These are phyloP conservation scores for Petrocephalus schoutedeni DNA, from an alignment of 2,797 vertebrate species.

Conservation along the genomic window DNA sequence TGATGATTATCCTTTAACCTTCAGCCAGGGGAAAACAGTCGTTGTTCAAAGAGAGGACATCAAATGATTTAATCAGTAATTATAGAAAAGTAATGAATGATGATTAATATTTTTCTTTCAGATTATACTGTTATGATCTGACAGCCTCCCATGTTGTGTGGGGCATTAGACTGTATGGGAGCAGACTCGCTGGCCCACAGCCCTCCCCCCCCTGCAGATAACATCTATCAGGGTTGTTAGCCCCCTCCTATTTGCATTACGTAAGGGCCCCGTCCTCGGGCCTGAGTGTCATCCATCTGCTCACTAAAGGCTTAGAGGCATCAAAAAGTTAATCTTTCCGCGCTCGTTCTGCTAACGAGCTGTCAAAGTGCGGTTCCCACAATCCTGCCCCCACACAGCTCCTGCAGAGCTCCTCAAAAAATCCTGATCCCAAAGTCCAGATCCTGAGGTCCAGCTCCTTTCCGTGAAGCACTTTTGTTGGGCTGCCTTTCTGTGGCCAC, in stretches of 20 bases:
- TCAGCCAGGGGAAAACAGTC: neutral
- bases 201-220: neutral
- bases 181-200: neutral
- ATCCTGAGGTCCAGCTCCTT: neutral
- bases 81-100: neutral
- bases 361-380: neutral
- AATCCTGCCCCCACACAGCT: neutral
- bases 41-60: neutral
- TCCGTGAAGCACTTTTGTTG: neutral
- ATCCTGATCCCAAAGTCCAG: neutral
- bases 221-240: neutral
- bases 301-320: neutral
- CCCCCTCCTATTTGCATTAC: neutral
- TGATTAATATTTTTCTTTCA: neutral
- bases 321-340: neutral
- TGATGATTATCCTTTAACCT: neutral
- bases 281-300: neutral
- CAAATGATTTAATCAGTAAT: neutral
- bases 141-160: neutral
- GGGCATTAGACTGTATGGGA: neutral
- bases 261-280: neutral
- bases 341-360: neutral
- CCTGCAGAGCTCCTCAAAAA: neutral
- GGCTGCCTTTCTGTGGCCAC: neutral
- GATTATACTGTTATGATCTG: neutral